Base-by-base conservation (phyloP, 92 coral and sea anemone species). In the Epizoanthus scotinus region DNA sequence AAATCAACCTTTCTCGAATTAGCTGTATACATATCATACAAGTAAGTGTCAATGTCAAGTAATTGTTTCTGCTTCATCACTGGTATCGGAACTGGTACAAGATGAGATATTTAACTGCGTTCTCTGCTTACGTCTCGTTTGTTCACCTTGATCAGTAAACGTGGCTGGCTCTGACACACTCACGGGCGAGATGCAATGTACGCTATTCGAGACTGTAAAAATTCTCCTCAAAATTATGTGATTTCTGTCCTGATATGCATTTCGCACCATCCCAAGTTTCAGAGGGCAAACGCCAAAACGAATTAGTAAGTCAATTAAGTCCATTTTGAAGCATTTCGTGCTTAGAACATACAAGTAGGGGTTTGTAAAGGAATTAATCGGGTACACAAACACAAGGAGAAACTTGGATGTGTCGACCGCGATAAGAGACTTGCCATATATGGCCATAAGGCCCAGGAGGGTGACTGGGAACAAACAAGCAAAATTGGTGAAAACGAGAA, bases 381-480 rank as follows among this genome's bases (percentile, higher is more conserved):
- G 98, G 62, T 84, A 93, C 9, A 94, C 80, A 62, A 94, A 94
- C 5, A 94, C 95, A 40, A 94, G 75, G 38, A 94, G 85, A 71
- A 94, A 93, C 83, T 94, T 87, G 2, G 98, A 91, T 15, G 90
- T 83, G 17, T 86, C 82, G 3, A 93, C 92, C 9, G 69, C 79
- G 50, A 94, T 75, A 6, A 94, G 71, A 3, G 98, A 81, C 25
- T 85, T 64, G 2, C 91, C 90, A 38, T 94, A 94, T 55, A 94
- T 85, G 36, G 98, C 97, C 12, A 94, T 77, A 8, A 94, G 89
- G 31, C 97, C 88, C 15, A 90, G 84, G 58, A 90, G 72, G 19
- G 98, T 94, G 21, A 94, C 83, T 9, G 98, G 98, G 62, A 93
- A 93, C 93, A 97, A 94, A 79, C 98, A 94, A 3, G 89, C 89